Evolutionary conservation across 2,888 invertebrate species (phyloP).

Genomic region (Athrips mouffetella): DNA sequence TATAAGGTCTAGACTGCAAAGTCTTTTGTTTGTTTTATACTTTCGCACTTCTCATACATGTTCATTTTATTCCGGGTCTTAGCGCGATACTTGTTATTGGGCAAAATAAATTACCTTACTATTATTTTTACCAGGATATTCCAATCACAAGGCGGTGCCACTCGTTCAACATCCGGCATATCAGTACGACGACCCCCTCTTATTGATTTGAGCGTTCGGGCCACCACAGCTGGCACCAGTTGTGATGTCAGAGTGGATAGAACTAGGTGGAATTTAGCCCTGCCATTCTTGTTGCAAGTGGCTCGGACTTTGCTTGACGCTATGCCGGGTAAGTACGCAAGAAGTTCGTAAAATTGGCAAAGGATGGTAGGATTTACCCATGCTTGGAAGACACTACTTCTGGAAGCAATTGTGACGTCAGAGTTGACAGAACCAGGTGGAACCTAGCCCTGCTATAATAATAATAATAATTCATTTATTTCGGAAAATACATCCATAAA

Average conservation of each 20-base stretch:
- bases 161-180: constrained; percentile 75
- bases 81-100: too few relatives aligned
- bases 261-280: constrained; percentile 83
- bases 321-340: constrained; percentile 74
- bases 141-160: constrained; percentile 80
- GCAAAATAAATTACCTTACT: too few relatives aligned
- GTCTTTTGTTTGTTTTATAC: background rate
- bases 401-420: background rate
- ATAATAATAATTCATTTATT: too few relatives aligned
- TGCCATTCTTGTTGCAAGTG: constrained; percentile 82
- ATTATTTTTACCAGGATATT: constrained; percentile 77
- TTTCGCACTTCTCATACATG: too few relatives aligned
- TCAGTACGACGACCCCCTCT: constrained; percentile 84
- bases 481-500: too few relatives aligned
- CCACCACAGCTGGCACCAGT: constrained; percentile 37
- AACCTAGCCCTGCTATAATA: constrained; percentile 83
- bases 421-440: constrained; percentile 80
- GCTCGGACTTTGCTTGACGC: constrained; percentile 80
- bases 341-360: too few relatives aligned
- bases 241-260: constrained; percentile 69
- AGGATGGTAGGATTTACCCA: too few relatives aligned
- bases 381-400: constrained; percentile 55
- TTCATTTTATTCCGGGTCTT: too few relatives aligned
- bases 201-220: constrained; percentile 65
- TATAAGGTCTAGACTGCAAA: background rate